A percentile compares a stretch with the other conserved stretches of the same genome.
These are phyloP conservation scores for Halisarca cf. caerulea DNA, from an alignment of 37 sponge, comb jelly and placozoan genomes.

Conservation along the genomic window DNA sequence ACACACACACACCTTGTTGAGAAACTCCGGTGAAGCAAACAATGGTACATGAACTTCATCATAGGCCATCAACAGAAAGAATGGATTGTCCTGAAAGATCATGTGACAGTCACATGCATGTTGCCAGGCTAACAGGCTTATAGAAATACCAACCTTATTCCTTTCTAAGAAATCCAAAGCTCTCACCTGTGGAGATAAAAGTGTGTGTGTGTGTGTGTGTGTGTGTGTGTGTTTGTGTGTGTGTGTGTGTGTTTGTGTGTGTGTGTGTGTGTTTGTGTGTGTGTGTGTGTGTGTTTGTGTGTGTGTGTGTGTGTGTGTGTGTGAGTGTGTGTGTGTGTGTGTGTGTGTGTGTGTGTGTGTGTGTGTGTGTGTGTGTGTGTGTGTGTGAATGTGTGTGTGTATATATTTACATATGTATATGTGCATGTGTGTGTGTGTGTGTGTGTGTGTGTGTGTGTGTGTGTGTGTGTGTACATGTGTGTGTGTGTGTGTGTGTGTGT, in stretches of 20 bases:
- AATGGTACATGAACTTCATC: constrained; percentile 52
- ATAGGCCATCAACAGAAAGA: constrained; percentile 50
- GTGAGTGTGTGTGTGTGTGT: too few species aligned
- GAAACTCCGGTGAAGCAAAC: constrained; percentile 39
- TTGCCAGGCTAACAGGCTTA: neutral
- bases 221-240: constrained; percentile 12
- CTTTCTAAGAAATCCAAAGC: constrained; percentile 32
- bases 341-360: neutral
- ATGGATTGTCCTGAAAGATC: constrained; percentile 35
- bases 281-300: too few species aligned
- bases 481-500: too few species aligned
- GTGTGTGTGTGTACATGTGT: too few species aligned
- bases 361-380: neutral
- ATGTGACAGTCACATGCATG: too few species aligned
- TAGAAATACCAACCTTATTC: constrained; percentile 20
- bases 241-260: too few species aligned
- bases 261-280: too few species aligned
- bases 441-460: too few species aligned
- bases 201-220: constrained; percentile 15
- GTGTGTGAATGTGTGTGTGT: neutral
- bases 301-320: too few species aligned
- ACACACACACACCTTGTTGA: constrained; percentile 25
- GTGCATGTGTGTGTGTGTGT: too few species aligned
- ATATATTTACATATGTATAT: too few species aligned
- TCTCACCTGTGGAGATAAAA: neutral